Evolutionary conservation across 2,888 invertebrate genomes (phyloP), one percentile per base, ranked within the genome.

Genomic region (Caenorhabditis sp.): DNA sequence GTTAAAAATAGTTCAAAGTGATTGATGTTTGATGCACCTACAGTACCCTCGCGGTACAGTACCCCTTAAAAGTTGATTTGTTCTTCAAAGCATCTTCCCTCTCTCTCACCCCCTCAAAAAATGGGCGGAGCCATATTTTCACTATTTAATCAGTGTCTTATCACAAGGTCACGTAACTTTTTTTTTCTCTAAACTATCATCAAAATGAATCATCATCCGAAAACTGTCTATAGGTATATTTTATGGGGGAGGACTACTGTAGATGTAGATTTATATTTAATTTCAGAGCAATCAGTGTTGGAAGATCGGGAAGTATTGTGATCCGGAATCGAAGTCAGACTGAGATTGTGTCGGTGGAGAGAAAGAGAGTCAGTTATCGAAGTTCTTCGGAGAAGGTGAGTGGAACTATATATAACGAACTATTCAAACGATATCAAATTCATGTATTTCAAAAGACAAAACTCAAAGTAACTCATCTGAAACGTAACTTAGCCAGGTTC

Each of bases 271-370:
- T 50, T 10, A 50, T 21, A 23, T 21, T 17, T 17, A 23, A 8
- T 65, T 70, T 27, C 65, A 70, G 71, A 59, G 27, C 61, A 7
- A 67, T 72, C 36, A 64, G 54, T 61, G 61, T 72, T 14, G 58
- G 64, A 62, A 59, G 64, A 58, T 36, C 31, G 8, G 67, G 63
- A n/a, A 61, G 60, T 58, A 64, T 72, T 3, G 63, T 67, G 14
- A 72, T 72, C 53, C 72, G 72, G 25, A 67, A 72, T 63, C 60
- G 72, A 58, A 72, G 72, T 50, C 72, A 72, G 53, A 72, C 66
- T 23, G 56, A 56, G 26, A 23, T 23, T 64, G 72, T 72, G 23
- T 64, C 64, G 0, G 67, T 72, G 4, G 72, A 72, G 14, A 38
- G 72, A 53, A 72, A 72, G 58, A 61, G 67, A 49, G 72, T 72